These are phyloP conservation scores for Cantharis nigra DNA, from an alignment of 2,888 invertebrate genomes.

Conservation along the genomic window DNA sequence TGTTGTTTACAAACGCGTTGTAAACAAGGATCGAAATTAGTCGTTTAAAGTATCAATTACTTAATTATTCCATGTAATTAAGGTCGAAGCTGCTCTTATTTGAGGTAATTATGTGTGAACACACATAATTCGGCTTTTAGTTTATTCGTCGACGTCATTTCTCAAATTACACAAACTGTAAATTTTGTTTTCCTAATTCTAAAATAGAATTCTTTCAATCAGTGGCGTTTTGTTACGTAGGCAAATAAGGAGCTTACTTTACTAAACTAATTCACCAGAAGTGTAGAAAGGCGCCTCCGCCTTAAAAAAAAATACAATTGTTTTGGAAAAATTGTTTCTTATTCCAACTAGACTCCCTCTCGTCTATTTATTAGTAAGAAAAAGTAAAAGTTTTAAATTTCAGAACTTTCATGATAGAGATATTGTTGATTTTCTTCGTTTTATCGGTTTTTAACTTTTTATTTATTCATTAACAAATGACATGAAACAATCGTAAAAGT, in stretches of 20 bases:
- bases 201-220: background rate
- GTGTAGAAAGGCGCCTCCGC: no score
- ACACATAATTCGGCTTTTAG: background rate
- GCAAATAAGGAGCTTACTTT: background rate
- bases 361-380: no score
- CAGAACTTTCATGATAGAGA: background rate
- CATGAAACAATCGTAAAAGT: background rate
- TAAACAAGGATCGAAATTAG: conserved; percentile 38
- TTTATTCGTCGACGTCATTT: background rate
- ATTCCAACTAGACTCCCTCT: no score
- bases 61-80: conserved; percentile 21
- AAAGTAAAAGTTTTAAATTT: no score
- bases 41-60: conserved; percentile 21
- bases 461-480: background rate
- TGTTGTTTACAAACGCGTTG: conserved; percentile 37
- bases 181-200: background rate
- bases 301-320: no score
- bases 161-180: background rate
- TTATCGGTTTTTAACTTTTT: background rate
- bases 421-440: background rate
- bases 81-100: background rate
- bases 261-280: no score
- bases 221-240: background rate
- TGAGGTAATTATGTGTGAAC: conserved; percentile 7
- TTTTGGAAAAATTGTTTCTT: no score